A percentile compares a stretch with the other conserved stretches of the same genome.
phyloP scores from a whole-genome alignment of 2,113 vertebrate species.

The Festucalex cinctus region DNA sequence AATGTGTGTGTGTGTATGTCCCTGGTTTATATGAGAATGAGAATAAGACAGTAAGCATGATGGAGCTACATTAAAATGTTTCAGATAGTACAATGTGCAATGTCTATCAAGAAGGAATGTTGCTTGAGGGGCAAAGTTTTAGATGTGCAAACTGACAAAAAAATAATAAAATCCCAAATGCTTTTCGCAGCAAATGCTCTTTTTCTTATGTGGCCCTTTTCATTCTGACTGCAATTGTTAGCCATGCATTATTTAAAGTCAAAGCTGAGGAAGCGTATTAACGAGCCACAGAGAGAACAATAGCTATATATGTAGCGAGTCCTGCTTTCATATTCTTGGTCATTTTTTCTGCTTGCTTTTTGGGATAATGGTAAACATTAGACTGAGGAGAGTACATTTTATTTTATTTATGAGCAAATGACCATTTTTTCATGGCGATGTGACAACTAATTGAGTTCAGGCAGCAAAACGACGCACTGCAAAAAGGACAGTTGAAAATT shows the following conservation, averaged over 20 bases:
- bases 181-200: constrained; percentile 9
- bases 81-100: too few species aligned
- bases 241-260: constrained; percentile 57
- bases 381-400: not conserved
- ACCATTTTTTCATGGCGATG: not conserved
- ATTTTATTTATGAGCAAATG: not conserved
- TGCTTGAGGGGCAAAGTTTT: not conserved
- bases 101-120: too few species aligned
- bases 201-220: constrained; percentile 39
- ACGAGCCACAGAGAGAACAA: constrained; percentile 25
- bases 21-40: too few species aligned
- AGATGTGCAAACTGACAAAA: not conserved
- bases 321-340: not conserved
- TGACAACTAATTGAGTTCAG: not conserved
- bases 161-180: constrained; percentile 10
- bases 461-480: not conserved
- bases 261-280: constrained; percentile 30
- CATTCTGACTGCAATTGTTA: constrained; percentile 43
- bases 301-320: constrained; percentile 10
- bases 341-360: not conserved
- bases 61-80: too few species aligned
- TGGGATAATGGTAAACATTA: not conserved
- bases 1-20: not conserved
- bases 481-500: too few species aligned
- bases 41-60: too few species aligned